Conservation (phyloP, 2,888 invertebrate genomes). For the Hofmannophila pseudospretella region DNA sequence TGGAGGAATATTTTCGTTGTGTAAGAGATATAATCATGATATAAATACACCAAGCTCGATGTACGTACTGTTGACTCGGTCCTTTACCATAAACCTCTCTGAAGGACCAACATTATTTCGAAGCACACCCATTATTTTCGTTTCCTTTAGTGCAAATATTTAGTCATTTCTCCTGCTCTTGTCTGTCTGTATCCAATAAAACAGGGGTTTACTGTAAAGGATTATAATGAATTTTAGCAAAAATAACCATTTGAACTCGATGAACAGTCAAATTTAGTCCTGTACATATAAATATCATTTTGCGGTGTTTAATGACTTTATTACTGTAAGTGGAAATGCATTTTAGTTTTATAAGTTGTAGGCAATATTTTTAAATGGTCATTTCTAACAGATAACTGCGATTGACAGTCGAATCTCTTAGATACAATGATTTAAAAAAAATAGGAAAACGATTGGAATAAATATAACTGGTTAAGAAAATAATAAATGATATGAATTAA, state of each 20-base stretch:
- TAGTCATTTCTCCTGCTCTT: slow-evolving; percentile 34
- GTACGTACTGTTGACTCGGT: slow-evolving; percentile 48
- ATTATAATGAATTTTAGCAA: slow-evolving; percentile 47
- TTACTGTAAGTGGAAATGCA: slow-evolving; percentile 70
- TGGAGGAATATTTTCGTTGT: slow-evolving; percentile 47
- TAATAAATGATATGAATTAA: slow-evolving; percentile 74
- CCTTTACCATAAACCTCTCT: slow-evolving; percentile 54
- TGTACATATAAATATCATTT: slow-evolving; percentile 74
- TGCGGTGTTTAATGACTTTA: slow-evolving; percentile 69
- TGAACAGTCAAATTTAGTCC: slow-evolving; percentile 66
- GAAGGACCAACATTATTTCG: slow-evolving; percentile 47
- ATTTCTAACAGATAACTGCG: slow-evolving; percentile 69
- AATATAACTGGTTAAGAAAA: slow-evolving; percentile 76
- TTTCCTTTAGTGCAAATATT: slow-evolving; percentile 34
- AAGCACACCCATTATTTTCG: slow-evolving; percentile 31
- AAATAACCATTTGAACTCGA: slow-evolving; percentile 63
- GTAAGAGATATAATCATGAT: slow-evolving; percentile 67
- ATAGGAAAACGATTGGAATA: slow-evolving; percentile 75
- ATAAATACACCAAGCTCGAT: slow-evolving; percentile 69
- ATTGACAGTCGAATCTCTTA: slow-evolving; percentile 73
- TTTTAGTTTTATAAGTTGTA: slow-evolving; percentile 77
- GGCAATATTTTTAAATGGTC: slow-evolving; percentile 74
- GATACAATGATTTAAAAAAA: slow-evolving; percentile 72
- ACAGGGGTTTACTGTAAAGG: slow-evolving; percentile 55
- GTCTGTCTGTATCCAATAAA: slow-evolving; percentile 43